Base-by-base conservation (phyloP, 2,888 invertebrate species). In the Sarcophaga rosellei region DNA sequence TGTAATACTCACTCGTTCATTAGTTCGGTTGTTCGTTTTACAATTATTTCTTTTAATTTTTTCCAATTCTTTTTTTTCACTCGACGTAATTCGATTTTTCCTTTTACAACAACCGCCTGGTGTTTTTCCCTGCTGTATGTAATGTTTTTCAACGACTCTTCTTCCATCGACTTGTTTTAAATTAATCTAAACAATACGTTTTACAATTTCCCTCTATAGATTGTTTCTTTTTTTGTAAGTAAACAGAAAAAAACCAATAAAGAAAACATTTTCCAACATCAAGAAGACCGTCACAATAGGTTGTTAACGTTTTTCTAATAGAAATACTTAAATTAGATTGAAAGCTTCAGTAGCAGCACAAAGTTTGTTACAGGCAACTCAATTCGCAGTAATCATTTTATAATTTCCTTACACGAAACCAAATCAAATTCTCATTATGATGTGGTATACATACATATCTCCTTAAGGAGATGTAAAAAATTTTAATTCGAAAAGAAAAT, bases 21-120 rank as follows among this genome's bases (percentile, higher is more conserved):
- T 53, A 53, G 53, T 53, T 53, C 17, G 53, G 53, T 53, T 53
- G 12, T 53, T 53, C 53, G 17, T 53, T 53, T 53, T 15, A 53
- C 12, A 53, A 35, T 82, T 74, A 45, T 80, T 45, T 44, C 68
- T 73, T 75, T 75, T 59, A 53, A 3, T 47, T 10, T 20, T n/a
- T 69, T 76, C 12, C 47, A 72, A 76, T 74, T 77, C 35, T 35
- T 35, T 35, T 25, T 35, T 35, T 35, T 23, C 75, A 75, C 57
- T 11, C 70, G 62, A 57, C n/a, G 23, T 74, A 59, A 61, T 85
- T 72, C n/a, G 69, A 81, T 78, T 85, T 81, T 83, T 78, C 77
- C 72, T 73, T 57, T 80, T 84, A 78, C 72, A 78, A 72, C 63
- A 79, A 81, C 82, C 86, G 82, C 84, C 79, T 84, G 69, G 15